These are phyloP conservation scores for Fregata magnificens DNA, from an alignment of 2,113 vertebrate species.

Conservation along the genomic window DNA sequence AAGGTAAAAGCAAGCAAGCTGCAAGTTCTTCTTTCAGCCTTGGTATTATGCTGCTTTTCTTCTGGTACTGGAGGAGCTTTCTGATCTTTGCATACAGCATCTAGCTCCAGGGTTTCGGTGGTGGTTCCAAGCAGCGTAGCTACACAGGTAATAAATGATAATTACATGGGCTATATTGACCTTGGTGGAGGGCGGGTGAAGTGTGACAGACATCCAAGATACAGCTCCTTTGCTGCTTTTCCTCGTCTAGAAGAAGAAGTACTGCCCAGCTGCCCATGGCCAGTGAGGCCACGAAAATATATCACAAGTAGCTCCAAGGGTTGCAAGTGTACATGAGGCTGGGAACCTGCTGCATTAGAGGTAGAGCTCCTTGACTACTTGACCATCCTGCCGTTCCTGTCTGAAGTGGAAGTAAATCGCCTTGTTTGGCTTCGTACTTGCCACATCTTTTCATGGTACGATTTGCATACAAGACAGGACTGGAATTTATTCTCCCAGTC, in stretches of 20 bases:
- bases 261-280: not conserved
- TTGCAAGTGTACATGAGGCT: not conserved
- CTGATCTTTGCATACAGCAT: not conserved
- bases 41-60: not conserved
- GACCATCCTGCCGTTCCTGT: not conserved
- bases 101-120: not conserved
- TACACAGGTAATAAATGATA: not conserved
- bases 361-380: not conserved
- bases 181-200: not conserved
- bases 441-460: not conserved
- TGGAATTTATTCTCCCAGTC: not conserved
- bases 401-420: not conserved
- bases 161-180: not conserved
- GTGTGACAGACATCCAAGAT: not conserved
- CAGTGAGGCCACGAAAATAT: rapidly evolving
- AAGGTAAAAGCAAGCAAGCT: not conserved
- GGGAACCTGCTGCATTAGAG: not conserved
- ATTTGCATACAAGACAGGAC: not conserved
- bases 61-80: not conserved
- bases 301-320: not conserved
- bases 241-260: not conserved
- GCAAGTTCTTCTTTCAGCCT: not conserved
- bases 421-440: not conserved
- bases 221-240: not conserved
- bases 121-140: not conserved